Evolutionary conservation across 2,888 invertebrate species (phyloP), one percentile per base, ranked within the genome.

Genomic region (Thecocarcelia acutangulata): DNA sequence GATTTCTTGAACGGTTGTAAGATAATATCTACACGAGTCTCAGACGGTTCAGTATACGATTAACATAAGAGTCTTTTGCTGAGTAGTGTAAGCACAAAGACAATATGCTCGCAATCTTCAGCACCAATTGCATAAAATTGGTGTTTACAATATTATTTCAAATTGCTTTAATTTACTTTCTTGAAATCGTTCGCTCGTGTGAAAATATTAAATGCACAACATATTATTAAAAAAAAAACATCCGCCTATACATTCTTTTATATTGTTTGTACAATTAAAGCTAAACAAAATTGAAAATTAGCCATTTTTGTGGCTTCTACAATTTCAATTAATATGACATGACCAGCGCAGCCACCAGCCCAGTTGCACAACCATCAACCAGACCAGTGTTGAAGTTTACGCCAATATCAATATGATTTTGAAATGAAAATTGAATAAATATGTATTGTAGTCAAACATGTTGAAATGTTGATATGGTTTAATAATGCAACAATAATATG

Each of bases 381-480:
- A 13, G 28, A 21, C 11, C 33, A 13, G 13, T 28, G n/a, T 0
- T 17, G 42, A 12, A 4, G 2, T 15, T 1, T 17, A 24, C 21
- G 48, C n/a, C 59, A 50, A 59, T 50, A 15, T 61, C 52, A 72
- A 52, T 70, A 72, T 61, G 61, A 72, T 61, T 72, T 63, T 44
- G 21, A 73, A 52, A 54, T 73, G 52, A 54, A 73, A 73, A 63
- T 63, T 44, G 44, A 52, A 73, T 73, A 73, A 73, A 63, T 61
- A 54, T 42, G 15, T 13, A 42, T 17, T 50, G 40, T 42, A 42
- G 17, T 19, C 48, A 40, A 59, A 59, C 59, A 50, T 63, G 52
- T 63, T 63, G 54, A 54, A 63, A 21, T 61, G 61, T 54, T 73
- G 42, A 46, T 63, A 63, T 63, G 73, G 44, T 54, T 63, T 63